Percentiles rank a stretch among this genome's conserved stretches.
These are phyloP conservation scores for Agrochola circellaris DNA, from an alignment of 2,888 invertebrate species.

Conservation along the genomic window DNA sequence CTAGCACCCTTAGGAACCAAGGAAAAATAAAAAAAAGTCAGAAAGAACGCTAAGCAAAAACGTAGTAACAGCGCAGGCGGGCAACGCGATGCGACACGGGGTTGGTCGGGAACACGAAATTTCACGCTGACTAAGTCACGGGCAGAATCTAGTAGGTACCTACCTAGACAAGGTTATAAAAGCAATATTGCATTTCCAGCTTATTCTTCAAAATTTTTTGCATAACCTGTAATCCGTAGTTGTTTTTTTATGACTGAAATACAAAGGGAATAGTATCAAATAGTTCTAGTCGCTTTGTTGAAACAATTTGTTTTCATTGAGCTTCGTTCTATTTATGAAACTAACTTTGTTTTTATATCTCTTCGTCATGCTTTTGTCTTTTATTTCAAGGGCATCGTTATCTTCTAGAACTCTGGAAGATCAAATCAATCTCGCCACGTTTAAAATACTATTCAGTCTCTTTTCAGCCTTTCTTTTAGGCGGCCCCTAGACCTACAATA, in stretches of 20 bases:
- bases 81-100: too few species aligned
- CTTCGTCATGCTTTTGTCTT: not conserved
- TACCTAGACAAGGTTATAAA: not conserved
- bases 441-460: not conserved
- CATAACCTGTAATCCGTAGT: not conserved
- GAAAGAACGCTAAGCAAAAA: too few species aligned
- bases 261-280: not conserved
- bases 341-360: not conserved
- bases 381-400: conserved; percentile 6
- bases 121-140: too few species aligned
- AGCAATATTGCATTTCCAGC: too few species aligned
- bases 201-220: not conserved
- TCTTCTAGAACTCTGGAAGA: not conserved
- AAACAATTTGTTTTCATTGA: conserved; percentile 16
- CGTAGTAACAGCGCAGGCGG: too few species aligned
- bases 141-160: too few species aligned
- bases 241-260: conserved; percentile 13
- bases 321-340: not conserved
- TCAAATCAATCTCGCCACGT: not conserved
- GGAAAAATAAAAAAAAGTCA: too few species aligned
- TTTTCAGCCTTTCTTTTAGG: not conserved
- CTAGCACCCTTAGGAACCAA: too few species aligned
- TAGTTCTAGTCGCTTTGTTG: not conserved
- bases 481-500: too few species aligned
- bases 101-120: too few species aligned